Evolutionary conservation across 2,888 invertebrate species (phyloP).

Genomic region (Ophioninae sp.): DNA sequence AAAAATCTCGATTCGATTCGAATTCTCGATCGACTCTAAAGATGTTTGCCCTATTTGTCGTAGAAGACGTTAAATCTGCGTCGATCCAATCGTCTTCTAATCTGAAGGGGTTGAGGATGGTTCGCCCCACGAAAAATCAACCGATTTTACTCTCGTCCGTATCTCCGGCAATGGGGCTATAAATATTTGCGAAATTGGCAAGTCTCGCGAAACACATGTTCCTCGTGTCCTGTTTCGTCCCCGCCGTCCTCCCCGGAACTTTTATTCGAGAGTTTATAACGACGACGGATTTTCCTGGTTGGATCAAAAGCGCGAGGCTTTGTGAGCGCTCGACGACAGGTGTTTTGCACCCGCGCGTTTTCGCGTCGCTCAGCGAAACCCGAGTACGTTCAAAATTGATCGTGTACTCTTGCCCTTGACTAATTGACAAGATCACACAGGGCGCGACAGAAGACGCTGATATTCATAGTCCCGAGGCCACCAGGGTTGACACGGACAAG

Average conservation of each 20-base stretch:
- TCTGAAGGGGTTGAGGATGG: background rate
- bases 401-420: constrained; percentile 19
- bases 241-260: constrained; percentile 11
- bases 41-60: constrained; percentile 9
- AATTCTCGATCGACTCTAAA: constrained; percentile 17
- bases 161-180: constrained; percentile 49
- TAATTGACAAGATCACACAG: constrained; percentile 32
- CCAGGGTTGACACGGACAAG: background rate
- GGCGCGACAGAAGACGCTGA: background rate
- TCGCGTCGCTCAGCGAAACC: constrained; percentile 14
- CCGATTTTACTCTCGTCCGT: constrained; percentile 8
- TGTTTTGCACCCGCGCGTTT: constrained; percentile 19
- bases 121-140: background rate
- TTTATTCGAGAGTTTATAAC: constrained; percentile 33
- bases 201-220: constrained; percentile 26
- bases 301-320: constrained; percentile 9
- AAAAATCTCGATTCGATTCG: constrained; percentile 1
- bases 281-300: constrained; percentile 45
- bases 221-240: constrained; percentile 14
- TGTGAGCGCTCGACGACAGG: constrained; percentile 57
- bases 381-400: constrained; percentile 4
- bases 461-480: constrained; percentile 9
- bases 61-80: background rate
- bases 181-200: constrained; percentile 67
- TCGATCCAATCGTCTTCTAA: constrained; percentile 15